phyloP scores from a whole-genome alignment of 2,888 invertebrate species.

The Leistus spinibarbis region DNA sequence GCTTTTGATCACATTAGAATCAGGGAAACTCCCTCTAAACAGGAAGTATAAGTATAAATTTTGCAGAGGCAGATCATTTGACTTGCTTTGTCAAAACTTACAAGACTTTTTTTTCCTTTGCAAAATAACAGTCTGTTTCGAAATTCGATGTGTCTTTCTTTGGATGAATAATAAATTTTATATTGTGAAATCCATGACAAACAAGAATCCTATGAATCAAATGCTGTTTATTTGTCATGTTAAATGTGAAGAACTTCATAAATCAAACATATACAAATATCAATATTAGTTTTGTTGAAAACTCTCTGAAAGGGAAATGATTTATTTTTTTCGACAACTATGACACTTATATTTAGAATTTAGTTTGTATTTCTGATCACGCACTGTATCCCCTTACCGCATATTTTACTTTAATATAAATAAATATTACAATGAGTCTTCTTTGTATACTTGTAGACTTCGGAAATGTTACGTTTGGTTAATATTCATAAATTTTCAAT shows the following conservation, averaged over 20 bases:
- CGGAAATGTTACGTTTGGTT: too few species aligned
- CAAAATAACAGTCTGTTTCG: background rate
- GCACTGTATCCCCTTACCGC: too few species aligned
- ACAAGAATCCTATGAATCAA: constrained; percentile 29
- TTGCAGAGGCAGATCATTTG: background rate
- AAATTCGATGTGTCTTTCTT: background rate
- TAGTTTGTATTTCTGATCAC: too few species aligned
- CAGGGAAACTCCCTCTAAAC: too few species aligned
- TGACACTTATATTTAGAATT: background rate
- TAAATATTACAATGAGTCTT: too few species aligned
- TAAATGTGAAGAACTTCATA: constrained; percentile 20
- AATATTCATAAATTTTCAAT: too few species aligned
- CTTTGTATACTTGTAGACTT: too few species aligned
- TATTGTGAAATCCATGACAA: constrained; percentile 23
- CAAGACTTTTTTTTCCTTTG: background rate
- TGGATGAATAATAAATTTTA: constrained; percentile 5
- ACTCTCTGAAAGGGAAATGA: constrained; percentile 6
- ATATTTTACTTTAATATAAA: too few species aligned
- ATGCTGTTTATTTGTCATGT: constrained; percentile 27
- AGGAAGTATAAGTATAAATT: background rate
- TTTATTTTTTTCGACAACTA: background rate
- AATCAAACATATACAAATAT: constrained; percentile 25
- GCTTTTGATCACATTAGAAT: too few species aligned
- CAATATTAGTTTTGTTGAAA: constrained; percentile 25
- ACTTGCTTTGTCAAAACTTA: background rate